Evolutionary conservation across 2,888 invertebrate genomes (phyloP).

Genomic region (Agriopis leucophaearia): DNA sequence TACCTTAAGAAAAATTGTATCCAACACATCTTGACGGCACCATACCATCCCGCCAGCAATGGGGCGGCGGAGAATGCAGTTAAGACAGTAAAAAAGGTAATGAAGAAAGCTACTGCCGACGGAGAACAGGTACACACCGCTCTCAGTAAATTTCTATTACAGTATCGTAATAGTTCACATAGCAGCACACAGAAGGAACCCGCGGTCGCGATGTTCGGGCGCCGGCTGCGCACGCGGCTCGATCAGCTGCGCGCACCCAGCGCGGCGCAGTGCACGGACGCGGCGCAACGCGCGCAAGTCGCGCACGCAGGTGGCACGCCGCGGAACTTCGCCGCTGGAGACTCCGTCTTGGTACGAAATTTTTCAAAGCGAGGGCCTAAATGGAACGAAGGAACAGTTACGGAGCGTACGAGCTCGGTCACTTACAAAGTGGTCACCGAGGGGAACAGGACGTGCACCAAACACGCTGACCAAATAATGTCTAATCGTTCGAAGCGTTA

Average conservation of each 20-base stretch:
- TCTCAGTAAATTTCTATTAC: background rate
- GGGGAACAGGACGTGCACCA: no score
- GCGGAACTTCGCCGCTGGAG: background rate
- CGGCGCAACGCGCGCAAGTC: constrained; percentile 3
- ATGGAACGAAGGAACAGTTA: no score
- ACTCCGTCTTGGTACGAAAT: background rate
- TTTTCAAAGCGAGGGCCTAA: no score
- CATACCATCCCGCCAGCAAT: constrained; percentile 14
- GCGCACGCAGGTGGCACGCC: background rate
- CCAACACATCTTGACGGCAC: background rate
- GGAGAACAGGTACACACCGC: background rate
- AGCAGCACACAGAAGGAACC: background rate
- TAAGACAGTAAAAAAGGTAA: background rate
- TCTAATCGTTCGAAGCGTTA: background rate
- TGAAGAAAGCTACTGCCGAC: background rate
- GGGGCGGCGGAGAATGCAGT: constrained; percentile 2
- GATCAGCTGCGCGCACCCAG: background rate
- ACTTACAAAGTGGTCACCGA: no score
- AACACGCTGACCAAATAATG: no score
- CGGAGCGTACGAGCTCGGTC: no score
- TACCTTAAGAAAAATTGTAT: background rate
- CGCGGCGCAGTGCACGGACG: background rate
- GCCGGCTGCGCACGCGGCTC: no score
- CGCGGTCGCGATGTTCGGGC: no score
- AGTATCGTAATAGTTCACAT: constrained; percentile 2